Percentiles rank a stretch among this genome's conserved stretches.
These are phyloP conservation scores for Acrocephalus scirpaceus DNA, from an alignment of 2,797 vertebrate species.

Conservation along the genomic window DNA sequence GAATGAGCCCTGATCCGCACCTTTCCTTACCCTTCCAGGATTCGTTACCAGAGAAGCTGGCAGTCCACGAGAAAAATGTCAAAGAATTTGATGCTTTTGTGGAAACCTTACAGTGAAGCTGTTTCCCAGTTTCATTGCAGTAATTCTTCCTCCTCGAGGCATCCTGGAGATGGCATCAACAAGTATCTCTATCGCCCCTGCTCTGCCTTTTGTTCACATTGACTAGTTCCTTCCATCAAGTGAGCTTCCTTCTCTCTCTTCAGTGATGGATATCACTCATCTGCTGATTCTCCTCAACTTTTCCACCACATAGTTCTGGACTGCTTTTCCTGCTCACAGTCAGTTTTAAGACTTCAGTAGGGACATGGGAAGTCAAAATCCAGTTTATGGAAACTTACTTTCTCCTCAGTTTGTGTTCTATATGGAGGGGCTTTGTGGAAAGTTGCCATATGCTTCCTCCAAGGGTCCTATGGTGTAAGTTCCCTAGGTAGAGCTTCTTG, in stretches of 20 bases:
- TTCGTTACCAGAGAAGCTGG: constrained; percentile 95
- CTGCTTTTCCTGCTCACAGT: background rate
- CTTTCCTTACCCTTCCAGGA: constrained; percentile 80
- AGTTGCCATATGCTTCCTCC: background rate
- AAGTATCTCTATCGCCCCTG: background rate
- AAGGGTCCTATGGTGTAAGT: background rate
- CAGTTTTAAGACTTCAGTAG: background rate
- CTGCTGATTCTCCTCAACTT: background rate
- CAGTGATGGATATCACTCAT: background rate
- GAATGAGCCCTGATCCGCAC: background rate
- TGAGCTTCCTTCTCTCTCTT: constrained; percentile 20
- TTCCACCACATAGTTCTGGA: background rate
- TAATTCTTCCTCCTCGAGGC: constrained; percentile 27
- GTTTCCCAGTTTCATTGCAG: constrained; percentile 15
- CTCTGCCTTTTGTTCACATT: constrained; percentile 23
- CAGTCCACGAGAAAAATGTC: constrained; percentile 95
- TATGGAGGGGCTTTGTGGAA: background rate
- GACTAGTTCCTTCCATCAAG: constrained; percentile 7
- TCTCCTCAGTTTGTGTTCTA: background rate
- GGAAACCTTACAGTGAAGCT: constrained; percentile 91
- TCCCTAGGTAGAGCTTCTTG: background rate
- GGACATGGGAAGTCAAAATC: background rate
- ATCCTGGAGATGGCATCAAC: constrained; percentile 36
- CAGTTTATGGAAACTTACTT: background rate
- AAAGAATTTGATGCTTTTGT: constrained; percentile 98